Percentiles rank a stretch among this genome's conserved stretches.
Conservation (phyloP, 2,797 vertebrate genomes). For the Anguilla marmorata region DNA sequence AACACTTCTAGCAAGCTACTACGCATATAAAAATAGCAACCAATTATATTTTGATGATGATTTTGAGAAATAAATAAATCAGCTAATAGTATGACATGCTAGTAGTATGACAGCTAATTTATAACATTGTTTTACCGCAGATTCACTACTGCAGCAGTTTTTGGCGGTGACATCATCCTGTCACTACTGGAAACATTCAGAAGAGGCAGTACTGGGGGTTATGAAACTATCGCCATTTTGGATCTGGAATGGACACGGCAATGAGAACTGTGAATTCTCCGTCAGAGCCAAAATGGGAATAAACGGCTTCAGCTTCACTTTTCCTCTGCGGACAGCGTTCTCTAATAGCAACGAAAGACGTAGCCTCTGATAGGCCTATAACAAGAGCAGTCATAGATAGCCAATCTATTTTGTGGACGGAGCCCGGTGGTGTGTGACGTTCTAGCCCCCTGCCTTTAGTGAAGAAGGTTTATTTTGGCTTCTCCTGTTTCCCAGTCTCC, state of each 20-base stretch:
- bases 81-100: not conserved
- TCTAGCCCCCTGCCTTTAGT: conserved; percentile 35
- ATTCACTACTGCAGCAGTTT: conserved; percentile 40
- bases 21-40: not conserved
- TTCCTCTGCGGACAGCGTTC: conserved; percentile 27
- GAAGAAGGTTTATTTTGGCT: conserved; percentile 78
- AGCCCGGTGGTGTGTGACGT: conserved; percentile 71
- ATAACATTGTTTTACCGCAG: conserved; percentile 31
- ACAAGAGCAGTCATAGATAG: conserved; percentile 10
- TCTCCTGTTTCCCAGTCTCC: conserved; percentile 70
- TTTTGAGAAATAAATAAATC: not conserved
- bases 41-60: not conserved
- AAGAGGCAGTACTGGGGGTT: not conserved
- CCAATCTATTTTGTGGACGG: conserved; percentile 41
- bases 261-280: not conserved
- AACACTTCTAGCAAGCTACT: not conserved
- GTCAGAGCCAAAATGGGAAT: conserved; percentile 34
- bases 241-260: not conserved
- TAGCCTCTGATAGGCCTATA: conserved; percentile 36
- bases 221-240: conserved; percentile 34
- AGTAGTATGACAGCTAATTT: not conserved
- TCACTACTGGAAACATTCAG: conserved; percentile 29
- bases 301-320: conserved; percentile 20
- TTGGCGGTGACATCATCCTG: conserved; percentile 40
- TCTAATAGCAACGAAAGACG: conserved; percentile 34